Conservation (phyloP, 2,888 invertebrate species). For the Ceraclea dissimilis region DNA sequence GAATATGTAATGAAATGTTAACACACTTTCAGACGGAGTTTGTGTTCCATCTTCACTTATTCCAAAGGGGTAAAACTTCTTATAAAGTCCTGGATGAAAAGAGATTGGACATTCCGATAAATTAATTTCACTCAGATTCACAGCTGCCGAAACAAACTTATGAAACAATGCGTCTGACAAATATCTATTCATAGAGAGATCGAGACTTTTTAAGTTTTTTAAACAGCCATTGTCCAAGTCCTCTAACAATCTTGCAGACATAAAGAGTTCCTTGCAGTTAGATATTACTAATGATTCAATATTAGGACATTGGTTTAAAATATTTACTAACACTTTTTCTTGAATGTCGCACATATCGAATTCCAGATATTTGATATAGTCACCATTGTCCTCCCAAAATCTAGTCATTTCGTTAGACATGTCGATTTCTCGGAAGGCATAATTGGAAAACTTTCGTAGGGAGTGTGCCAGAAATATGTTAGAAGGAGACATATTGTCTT, state of each 20-base stretch:
- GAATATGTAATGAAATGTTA: conserved; percentile 62
- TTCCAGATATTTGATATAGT: conserved; percentile 46
- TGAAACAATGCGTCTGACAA: conserved; percentile 67
- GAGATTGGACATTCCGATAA: conserved; percentile 62
- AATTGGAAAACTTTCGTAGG: conserved; percentile 41
- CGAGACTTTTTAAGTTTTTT: conserved; percentile 49
- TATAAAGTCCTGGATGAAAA: conserved; percentile 60
- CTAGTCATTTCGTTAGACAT: conserved; percentile 42
- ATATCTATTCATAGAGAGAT: conserved; percentile 60
- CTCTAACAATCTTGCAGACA: conserved; percentile 63
- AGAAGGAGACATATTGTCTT: conserved; percentile 37
- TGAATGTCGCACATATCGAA: conserved; percentile 55
- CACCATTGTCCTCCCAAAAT: conserved; percentile 54
- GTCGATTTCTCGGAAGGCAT: conserved; percentile 49
- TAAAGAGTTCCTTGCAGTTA: conserved; percentile 62
- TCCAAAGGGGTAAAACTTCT: conserved; percentile 56
- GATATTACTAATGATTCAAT: conserved; percentile 53
- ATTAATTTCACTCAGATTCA: conserved; percentile 52
- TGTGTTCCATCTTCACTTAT: conserved; percentile 30
- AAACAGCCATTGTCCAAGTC: conserved; percentile 42
- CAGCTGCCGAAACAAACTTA: conserved; percentile 54
- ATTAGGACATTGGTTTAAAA: conserved; percentile 49
- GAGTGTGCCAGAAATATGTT: conserved; percentile 41
- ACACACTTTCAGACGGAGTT: conserved; percentile 57
- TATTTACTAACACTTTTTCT: conserved; percentile 54